A percentile compares a stretch with the other conserved stretches of the same genome.
Evolutionary conservation across 2,888 invertebrate species (phyloP).

Genomic region (Tetragnatha montana): DNA sequence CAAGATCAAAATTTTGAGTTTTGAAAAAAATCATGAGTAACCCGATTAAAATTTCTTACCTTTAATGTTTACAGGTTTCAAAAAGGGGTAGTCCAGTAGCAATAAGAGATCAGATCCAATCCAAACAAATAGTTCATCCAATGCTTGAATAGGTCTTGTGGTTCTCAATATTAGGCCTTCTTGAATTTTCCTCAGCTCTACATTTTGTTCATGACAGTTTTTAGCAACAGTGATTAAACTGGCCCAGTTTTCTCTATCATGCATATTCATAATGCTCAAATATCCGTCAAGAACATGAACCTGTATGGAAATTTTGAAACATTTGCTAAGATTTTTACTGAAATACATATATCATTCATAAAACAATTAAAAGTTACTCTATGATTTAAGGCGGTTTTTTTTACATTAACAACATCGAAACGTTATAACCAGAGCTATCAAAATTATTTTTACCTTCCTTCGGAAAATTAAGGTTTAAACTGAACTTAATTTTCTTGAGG

Average conservation of each 20-base stretch:
- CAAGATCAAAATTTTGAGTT: not conserved
- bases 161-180: constrained; percentile 61
- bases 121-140: constrained; percentile 87
- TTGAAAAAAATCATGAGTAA: not conserved
- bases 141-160: constrained; percentile 77
- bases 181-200: constrained; percentile 51
- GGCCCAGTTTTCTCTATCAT: constrained; percentile 50
- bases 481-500: too few relatives aligned
- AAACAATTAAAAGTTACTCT: too few relatives aligned
- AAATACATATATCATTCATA: too few relatives aligned
- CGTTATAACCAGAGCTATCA: too few relatives aligned
- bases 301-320: constrained; percentile 8
- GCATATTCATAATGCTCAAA: constrained; percentile 36
- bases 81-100: constrained; percentile 85
- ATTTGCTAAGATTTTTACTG: too few relatives aligned
- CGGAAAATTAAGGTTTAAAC: too few relatives aligned
- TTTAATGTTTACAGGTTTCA: constrained; percentile 87
- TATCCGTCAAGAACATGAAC: constrained; percentile 33
- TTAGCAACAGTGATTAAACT: constrained; percentile 45
- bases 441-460: too few relatives aligned
- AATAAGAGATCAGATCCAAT: constrained; percentile 86
- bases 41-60: constrained; percentile 78
- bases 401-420: too few relatives aligned
- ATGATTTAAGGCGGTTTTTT: too few relatives aligned
- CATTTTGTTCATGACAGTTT: constrained; percentile 69